A percentile compares a stretch with the other conserved stretches of the same genome.
Conservation (phyloP, 2,113 vertebrate species). For the Edolisoma coerulescens region DNA sequence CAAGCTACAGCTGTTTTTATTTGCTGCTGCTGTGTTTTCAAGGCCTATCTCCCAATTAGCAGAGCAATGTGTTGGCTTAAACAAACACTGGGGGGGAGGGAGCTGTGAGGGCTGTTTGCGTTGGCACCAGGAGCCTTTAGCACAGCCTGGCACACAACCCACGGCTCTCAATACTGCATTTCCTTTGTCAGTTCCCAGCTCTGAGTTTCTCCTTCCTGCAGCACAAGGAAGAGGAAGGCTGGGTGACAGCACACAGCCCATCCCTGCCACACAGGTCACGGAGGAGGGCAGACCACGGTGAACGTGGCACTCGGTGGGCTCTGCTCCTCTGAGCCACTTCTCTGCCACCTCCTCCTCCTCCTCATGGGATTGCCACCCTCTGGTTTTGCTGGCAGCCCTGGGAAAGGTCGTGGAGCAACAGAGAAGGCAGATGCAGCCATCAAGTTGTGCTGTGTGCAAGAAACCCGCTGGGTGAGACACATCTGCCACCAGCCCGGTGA, state of each 20-base stretch:
- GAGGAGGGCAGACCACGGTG: not conserved
- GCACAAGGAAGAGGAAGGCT: not conserved
- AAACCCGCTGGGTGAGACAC: fast-evolving
- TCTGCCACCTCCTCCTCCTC: not conserved
- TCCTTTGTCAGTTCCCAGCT: not conserved
- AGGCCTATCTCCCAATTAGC: slow-evolving; percentile 80
- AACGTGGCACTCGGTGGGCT: fast-evolving
- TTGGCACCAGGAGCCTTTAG: slow-evolving; percentile 60
- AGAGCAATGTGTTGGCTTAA: slow-evolving; percentile 78
- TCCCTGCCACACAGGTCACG: fast-evolving
- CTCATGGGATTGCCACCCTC: not conserved
- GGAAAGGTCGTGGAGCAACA: not conserved
- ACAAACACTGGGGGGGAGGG: slow-evolving; percentile 66
- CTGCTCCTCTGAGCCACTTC: not conserved
- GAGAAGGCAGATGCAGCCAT: not conserved
- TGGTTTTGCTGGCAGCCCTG: not conserved
- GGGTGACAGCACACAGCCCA: not conserved
- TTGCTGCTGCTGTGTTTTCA: slow-evolving; percentile 68
- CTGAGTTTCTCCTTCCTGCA: not conserved
- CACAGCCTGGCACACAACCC: slow-evolving; percentile 33
- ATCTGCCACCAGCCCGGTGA: not conserved
- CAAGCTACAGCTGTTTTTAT: slow-evolving; percentile 62
- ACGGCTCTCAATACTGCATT: not conserved
- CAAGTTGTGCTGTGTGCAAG: not conserved
- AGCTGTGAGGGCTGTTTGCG: not conserved